These are phyloP conservation scores for Drosophila multiciliata DNA, from an alignment of 2,888 invertebrate genomes.

Conservation along the genomic window DNA sequence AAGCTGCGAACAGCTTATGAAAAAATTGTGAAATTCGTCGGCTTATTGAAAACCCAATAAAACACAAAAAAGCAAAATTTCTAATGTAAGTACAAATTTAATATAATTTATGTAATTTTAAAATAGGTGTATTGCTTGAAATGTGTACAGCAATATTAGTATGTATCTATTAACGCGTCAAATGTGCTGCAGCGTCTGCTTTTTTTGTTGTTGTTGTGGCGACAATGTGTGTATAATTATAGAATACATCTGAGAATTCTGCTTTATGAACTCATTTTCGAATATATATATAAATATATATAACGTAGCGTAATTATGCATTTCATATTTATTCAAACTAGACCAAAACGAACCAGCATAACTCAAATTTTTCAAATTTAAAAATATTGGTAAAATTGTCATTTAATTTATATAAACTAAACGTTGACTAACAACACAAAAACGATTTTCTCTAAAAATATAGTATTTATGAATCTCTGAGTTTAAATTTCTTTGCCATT, in stretches of 20 bases:
- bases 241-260: slow-evolving; percentile 34
- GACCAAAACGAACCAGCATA: background rate
- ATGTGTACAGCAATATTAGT: slow-evolving; percentile 7
- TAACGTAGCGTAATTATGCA: background rate
- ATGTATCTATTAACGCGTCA: slow-evolving; percentile 32
- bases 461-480: background rate
- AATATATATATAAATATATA: slow-evolving; percentile 6
- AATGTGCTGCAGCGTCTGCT: background rate
- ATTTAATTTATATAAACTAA: background rate
- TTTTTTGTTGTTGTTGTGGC: slow-evolving; percentile 32
- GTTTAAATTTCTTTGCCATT: background rate
- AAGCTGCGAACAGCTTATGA: background rate
- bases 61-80: background rate
- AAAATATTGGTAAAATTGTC: background rate
- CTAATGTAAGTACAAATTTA: slow-evolving; percentile 37
- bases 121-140: background rate
- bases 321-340: background rate
- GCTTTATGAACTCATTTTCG: slow-evolving; percentile 48
- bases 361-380: background rate
- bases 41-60: slow-evolving; percentile 7
- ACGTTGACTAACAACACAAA: background rate
- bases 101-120: slow-evolving; percentile 2
- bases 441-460: background rate
- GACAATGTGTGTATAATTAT: slow-evolving; percentile 34
- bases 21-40: slow-evolving; percentile 23